Evolutionary conservation across 1,140 invertebrate genomes (phyloP).

Genomic region (Phenacoccus solenopsis): DNA sequence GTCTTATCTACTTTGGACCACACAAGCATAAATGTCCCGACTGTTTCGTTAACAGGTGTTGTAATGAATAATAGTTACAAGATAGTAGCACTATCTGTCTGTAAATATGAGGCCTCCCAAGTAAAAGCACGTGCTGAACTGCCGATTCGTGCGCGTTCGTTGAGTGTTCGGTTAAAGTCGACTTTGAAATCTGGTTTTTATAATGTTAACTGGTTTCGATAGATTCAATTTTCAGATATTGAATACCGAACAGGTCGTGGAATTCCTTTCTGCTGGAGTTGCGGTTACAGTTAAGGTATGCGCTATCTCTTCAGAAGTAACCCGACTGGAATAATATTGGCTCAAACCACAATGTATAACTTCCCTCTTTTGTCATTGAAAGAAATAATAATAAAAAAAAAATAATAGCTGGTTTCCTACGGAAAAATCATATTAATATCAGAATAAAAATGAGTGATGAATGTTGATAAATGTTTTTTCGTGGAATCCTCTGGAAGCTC

Average conservation of each 20-base stretch:
- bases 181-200: background rate
- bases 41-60: conserved; percentile 13
- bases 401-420: background rate
- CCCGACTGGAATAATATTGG: conserved; percentile 9
- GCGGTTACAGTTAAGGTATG: conserved; percentile 5
- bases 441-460: no score
- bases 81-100: conserved; percentile 17
- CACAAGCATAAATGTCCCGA: conserved; percentile 8
- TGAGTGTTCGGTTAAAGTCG: background rate
- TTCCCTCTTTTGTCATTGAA: conserved; percentile 11
- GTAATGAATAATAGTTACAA: conserved; percentile 17
- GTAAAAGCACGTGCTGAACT: conserved; percentile 13
- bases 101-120: conserved; percentile 17
- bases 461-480: background rate
- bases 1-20: no score
- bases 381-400: background rate
- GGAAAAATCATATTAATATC: conserved; percentile 3
- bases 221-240: conserved; percentile 18
- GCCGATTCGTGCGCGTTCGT: conserved; percentile 8
- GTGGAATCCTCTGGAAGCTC: background rate
- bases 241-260: conserved; percentile 4
- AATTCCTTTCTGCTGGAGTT: conserved; percentile 12
- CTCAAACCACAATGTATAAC: conserved; percentile 16
- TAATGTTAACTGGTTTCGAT: conserved; percentile 15
- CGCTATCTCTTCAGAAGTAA: conserved; percentile 14